Conservation (phyloP, 2,888 invertebrate species). For the Drosophila heteroneura region DNA sequence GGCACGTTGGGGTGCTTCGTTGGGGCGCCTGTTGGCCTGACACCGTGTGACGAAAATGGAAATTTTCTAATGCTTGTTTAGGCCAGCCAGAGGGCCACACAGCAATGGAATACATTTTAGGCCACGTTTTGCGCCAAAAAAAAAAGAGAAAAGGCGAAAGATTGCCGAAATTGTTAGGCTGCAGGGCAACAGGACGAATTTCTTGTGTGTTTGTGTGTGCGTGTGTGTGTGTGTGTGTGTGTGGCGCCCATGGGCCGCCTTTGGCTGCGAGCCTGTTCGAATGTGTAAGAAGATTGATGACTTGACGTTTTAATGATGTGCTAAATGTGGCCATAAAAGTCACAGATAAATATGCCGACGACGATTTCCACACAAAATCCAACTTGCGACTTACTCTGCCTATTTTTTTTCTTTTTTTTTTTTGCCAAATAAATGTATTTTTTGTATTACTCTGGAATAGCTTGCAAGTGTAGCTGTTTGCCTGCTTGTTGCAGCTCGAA, state of each 20-base stretch:
- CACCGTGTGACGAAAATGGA: slow-evolving; percentile 84
- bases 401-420: not conserved
- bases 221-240: not conserved
- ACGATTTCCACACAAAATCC: slow-evolving; percentile 29
- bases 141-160: not conserved
- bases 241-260: slow-evolving; percentile 10
- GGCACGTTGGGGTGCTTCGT: not conserved
- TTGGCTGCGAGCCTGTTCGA: slow-evolving; percentile 83
- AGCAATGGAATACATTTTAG: slow-evolving; percentile 14
- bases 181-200: slow-evolving; percentile 5
- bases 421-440: not conserved
- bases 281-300: slow-evolving; percentile 85
- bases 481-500: slow-evolving; percentile 69
- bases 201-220: not conserved
- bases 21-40: slow-evolving; percentile 73
- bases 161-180: slow-evolving; percentile 36
- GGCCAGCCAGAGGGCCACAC: slow-evolving; percentile 17
- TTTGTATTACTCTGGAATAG: slow-evolving; percentile 6
- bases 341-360: slow-evolving; percentile 28
- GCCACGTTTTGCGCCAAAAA: slow-evolving; percentile 16
- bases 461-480: slow-evolving; percentile 52
- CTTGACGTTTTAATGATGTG: slow-evolving; percentile 85
- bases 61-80: slow-evolving; percentile 79
- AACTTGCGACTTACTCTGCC: not conserved
- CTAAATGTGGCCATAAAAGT: slow-evolving; percentile 76